A percentile compares a stretch with the other conserved stretches of the same genome.
Conservation (phyloP, 2,797 vertebrate species). For the Acanthurus tractus region DNA sequence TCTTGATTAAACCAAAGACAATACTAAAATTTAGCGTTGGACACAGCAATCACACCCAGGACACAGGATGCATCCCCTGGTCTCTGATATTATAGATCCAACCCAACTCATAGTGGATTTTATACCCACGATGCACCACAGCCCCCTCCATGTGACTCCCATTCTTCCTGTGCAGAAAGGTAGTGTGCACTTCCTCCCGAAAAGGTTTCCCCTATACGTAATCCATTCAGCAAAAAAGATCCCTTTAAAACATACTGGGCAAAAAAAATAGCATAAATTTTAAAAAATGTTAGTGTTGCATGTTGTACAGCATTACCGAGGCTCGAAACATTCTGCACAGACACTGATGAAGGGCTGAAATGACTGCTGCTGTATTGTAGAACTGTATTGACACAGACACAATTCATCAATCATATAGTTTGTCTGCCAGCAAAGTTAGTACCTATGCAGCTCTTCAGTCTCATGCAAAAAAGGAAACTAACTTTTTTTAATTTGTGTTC, state of each 20-base stretch:
- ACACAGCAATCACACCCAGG: background rate
- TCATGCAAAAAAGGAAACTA: background rate
- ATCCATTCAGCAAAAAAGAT: background rate
- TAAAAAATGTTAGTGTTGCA: background rate
- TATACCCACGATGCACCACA: too few species aligned
- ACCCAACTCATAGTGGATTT: too few species aligned
- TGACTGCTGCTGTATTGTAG: background rate
- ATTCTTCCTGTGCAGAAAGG: background rate
- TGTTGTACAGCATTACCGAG: background rate
- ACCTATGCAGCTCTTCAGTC: background rate
- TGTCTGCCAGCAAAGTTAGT: conserved; percentile 6
- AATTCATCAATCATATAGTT: background rate
- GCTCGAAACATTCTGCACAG: background rate
- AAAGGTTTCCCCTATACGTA: background rate
- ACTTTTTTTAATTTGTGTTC: background rate
- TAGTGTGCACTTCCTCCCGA: too few species aligned
- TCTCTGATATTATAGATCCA: background rate
- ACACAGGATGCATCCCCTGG: too few species aligned
- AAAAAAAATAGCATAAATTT: background rate
- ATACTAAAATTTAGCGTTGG: too few species aligned
- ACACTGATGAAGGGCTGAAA: background rate
- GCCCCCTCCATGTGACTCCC: background rate
- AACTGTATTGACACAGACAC: background rate
- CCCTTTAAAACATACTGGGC: background rate
- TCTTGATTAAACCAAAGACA: too few species aligned